Base-by-base conservation (phyloP, 2,113 vertebrate species). In the Pangasianodon gigas region DNA sequence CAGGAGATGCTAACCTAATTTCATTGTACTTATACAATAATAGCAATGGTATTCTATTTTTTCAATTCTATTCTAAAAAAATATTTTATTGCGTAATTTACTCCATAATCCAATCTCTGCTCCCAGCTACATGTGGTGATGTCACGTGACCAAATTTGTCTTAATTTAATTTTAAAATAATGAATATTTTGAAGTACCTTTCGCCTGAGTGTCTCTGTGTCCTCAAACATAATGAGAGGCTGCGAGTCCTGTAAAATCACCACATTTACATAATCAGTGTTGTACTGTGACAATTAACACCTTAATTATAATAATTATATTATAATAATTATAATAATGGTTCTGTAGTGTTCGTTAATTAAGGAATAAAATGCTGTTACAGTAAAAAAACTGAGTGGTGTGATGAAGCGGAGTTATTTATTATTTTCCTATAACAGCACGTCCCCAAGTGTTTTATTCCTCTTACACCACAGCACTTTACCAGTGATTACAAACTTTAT, bases 211-310 rank as follows among this genome's bases (percentile, higher is more conserved):
- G 81, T 67, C 11, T 87, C 88, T 52, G 93, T 48, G 21, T 95
- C 94, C 18, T 95, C 94, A 91, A 96, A 96, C 37, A 95, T 91
- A 24, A 96, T 96, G 0, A 96, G 94, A 21, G 95, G 92, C 90
- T 94, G 94, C 3, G 90, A 79, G 71, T 91, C 93, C 95, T 96
- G 93, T 46, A 75, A 88, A 81, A 85, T 2, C 87, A 75, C 24
- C 77, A 67, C 54, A 65, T 46, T 46, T 46, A 69, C 32, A 83
- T 14, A 4, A 48, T 69, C 67, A 67, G 65, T 67, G 69, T 41
- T 6, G 4, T 24, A 46, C 0, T 46, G 19, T 11, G 19, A 77
- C 3, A 24, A 46, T 46, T 46, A 46, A 46, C 74, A 77, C 41
- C 41, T 46, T 46, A 21, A 46, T 21, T 26, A 46, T 77, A 8